A percentile compares a stretch with the other conserved stretches of the same genome.
These are phyloP conservation scores for Drosophila nr. perissopoda DNA, from an alignment of 2,888 invertebrate species.

Conservation along the genomic window DNA sequence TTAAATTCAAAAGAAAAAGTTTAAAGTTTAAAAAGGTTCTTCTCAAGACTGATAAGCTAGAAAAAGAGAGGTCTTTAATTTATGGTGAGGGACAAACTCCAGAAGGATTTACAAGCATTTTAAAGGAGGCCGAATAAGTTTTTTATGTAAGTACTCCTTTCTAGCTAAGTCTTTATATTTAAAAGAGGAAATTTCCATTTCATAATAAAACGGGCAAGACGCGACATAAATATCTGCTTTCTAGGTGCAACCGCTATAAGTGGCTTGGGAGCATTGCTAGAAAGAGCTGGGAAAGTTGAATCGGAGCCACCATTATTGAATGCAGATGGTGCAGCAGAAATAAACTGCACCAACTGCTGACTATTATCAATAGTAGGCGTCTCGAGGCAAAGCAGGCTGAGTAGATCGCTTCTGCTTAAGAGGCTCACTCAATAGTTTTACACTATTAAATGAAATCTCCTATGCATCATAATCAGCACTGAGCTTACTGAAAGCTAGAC, in stretches of 20 bases:
- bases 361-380: too few relatives aligned
- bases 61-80: background rate
- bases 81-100: background rate
- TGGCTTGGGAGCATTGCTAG: background rate
- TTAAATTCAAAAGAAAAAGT: background rate
- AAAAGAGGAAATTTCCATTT: background rate
- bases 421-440: too few relatives aligned
- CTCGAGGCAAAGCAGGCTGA: too few relatives aligned
- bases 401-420: too few relatives aligned
- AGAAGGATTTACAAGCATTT: background rate
- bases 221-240: background rate
- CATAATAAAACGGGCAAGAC: background rate
- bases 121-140: background rate
- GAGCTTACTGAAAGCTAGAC: too few relatives aligned
- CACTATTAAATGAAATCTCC: too few relatives aligned
- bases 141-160: background rate
- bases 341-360: too few relatives aligned
- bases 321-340: too few relatives aligned
- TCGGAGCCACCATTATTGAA: background rate
- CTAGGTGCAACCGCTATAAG: background rate
- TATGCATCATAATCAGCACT: too few relatives aligned
- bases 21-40: background rate
- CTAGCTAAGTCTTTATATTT: background rate
- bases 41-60: background rate
- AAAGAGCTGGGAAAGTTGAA: background rate